These are phyloP conservation scores for Mesorhabditis spiculigera DNA, from an alignment of 2,888 invertebrate species.

Conservation along the genomic window DNA sequence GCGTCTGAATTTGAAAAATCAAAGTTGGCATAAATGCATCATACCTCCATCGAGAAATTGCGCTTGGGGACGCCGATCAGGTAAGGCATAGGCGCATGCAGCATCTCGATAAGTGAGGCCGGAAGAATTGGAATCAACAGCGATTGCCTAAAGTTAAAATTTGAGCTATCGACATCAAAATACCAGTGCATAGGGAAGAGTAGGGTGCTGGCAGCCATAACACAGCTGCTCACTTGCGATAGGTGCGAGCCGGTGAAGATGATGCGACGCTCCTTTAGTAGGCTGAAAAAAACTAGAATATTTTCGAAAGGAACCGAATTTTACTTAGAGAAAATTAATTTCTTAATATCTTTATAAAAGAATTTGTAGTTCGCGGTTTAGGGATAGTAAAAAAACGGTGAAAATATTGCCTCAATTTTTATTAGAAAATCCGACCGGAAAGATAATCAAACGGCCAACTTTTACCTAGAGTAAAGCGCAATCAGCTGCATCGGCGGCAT, in stretches of 20 bases:
- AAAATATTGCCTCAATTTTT: too few species aligned
- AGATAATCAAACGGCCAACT: background rate
- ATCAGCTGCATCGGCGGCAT: slow-evolving; percentile 91
- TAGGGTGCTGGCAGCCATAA: slow-evolving; percentile 85
- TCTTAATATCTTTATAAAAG: too few species aligned
- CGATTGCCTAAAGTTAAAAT: slow-evolving; percentile 31
- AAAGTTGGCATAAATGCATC: background rate
- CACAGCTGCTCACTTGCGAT: slow-evolving; percentile 78
- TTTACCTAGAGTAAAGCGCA: slow-evolving; percentile 78
- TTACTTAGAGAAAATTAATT: background rate
- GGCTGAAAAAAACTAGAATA: slow-evolving; percentile 63
- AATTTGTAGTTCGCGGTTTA: too few species aligned
- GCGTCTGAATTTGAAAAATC: background rate
- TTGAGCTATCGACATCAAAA: slow-evolving; percentile 20
- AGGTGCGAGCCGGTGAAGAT: slow-evolving; percentile 85
- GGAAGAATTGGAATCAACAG: slow-evolving; percentile 28
- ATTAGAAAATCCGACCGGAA: too few species aligned
- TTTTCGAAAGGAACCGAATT: slow-evolving; percentile 8
- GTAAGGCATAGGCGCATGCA: slow-evolving; percentile 92
- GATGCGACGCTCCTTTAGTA: slow-evolving; percentile 88
- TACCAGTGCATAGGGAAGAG: slow-evolving; percentile 95
- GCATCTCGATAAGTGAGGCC: slow-evolving; percentile 27
- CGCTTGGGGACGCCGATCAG: slow-evolving; percentile 87
- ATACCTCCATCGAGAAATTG: slow-evolving; percentile 66
- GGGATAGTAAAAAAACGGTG: too few species aligned